Percentiles rank a stretch among this genome's conserved stretches.
These are phyloP conservation scores for Lophura nycthemera DNA, from an alignment of 2,113 vertebrate genomes.

Conservation along the genomic window DNA sequence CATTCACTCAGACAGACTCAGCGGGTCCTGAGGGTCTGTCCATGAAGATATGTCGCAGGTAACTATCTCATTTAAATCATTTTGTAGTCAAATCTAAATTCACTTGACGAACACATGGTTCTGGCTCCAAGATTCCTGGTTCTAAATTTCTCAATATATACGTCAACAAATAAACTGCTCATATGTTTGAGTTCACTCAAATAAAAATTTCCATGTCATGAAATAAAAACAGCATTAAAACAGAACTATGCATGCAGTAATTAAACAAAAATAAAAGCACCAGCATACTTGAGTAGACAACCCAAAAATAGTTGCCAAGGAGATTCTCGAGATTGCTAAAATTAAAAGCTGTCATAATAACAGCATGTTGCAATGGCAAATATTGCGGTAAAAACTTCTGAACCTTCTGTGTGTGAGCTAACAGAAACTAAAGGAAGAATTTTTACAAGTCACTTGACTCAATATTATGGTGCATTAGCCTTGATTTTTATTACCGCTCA, in stretches of 20 bases:
- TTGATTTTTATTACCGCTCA: conserved; percentile 29
- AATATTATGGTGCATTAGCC: conserved; percentile 57
- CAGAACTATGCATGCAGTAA: neutral
- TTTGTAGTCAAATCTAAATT: neutral
- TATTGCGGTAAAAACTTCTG: conserved; percentile 28
- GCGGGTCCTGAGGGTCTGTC: neutral
- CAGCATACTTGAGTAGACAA: conserved; percentile 6
- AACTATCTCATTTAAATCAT: neutral
- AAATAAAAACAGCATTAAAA: conserved; percentile 29
- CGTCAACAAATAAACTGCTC: neutral
- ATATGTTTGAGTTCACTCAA: neutral
- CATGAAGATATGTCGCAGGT: neutral
- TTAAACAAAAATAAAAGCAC: conserved; percentile 21
- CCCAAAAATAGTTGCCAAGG: conserved; percentile 44
- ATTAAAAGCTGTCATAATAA: conserved; percentile 58
- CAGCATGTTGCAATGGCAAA: conserved; percentile 17
- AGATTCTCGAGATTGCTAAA: conserved; percentile 49
- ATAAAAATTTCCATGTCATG: neutral
- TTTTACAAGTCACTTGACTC: conserved; percentile 61
- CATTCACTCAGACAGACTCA: neutral
- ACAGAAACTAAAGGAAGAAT: conserved; percentile 43
- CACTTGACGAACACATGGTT: neutral
- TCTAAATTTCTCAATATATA: neutral
- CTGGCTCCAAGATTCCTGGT: neutral
- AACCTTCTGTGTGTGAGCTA: conserved; percentile 23